Evolutionary conservation across 1,140 invertebrate species (phyloP).

Genomic region (Gerris buenoi): DNA sequence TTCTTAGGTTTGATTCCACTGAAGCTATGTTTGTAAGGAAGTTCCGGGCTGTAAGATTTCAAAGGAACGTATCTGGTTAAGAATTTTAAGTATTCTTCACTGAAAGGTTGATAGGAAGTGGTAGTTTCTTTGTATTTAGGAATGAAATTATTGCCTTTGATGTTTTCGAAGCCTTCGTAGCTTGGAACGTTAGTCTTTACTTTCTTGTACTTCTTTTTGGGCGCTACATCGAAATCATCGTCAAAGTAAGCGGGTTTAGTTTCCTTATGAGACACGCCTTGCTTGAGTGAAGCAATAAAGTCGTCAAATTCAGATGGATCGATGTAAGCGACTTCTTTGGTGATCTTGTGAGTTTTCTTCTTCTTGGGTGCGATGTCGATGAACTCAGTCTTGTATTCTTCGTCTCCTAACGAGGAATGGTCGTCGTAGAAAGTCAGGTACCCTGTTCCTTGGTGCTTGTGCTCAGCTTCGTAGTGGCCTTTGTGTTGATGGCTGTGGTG

Average conservation of each 20-base stretch:
- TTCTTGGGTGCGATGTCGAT: neutral
- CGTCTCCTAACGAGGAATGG: neutral
- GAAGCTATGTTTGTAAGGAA: neutral
- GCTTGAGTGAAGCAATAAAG: neutral
- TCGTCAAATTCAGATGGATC: neutral
- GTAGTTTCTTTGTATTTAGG: neutral
- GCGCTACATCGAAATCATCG: neutral
- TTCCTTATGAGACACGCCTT: neutral
- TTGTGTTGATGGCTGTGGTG: neutral
- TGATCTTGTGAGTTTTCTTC: neutral
- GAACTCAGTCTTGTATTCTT: neutral
- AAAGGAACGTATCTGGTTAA: neutral
- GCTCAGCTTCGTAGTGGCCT: neutral
- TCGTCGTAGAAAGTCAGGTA: neutral
- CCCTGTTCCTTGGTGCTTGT: neutral
- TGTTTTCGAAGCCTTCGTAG: neutral
- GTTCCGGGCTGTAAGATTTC: neutral
- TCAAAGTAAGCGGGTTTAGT: neutral
- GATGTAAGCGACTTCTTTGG: neutral
- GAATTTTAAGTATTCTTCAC: neutral
- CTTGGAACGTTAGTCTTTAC: neutral
- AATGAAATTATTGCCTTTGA: neutral
- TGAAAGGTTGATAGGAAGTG: neutral
- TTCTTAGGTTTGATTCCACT: neutral
- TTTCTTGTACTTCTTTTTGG: neutral